These are phyloP conservation scores for Pollenia amentaria DNA, from an alignment of 2,888 invertebrate species.

Conservation along the genomic window DNA sequence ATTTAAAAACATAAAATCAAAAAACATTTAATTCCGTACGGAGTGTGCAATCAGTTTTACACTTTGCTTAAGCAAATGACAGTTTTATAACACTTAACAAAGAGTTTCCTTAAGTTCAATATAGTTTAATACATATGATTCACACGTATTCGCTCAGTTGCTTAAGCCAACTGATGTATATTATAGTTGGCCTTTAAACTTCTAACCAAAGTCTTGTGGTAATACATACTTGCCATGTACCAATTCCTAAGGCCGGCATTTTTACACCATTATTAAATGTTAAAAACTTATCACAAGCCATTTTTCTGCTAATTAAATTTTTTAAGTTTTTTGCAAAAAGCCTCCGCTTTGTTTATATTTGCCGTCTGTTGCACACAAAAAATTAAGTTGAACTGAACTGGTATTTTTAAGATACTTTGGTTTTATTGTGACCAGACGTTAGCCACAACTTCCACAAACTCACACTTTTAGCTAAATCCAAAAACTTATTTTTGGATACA, in stretches of 20 bases:
- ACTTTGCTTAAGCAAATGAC: no score
- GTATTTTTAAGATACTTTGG: conserved; percentile 36
- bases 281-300: conserved; percentile 78
- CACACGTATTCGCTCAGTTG: no score
- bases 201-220: neutral
- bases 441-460: neutral
- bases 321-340: conserved; percentile 14
- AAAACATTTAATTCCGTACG: no score
- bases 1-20: no score
- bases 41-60: no score
- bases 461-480: conserved; percentile 7
- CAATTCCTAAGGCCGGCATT: conserved; percentile 91
- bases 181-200: no score
- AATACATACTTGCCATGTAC: conserved; percentile 91
- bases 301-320: conserved; percentile 30
- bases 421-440: conserved; percentile 38
- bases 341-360: neutral
- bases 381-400: conserved; percentile 39
- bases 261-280: conserved; percentile 86
- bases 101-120: no score
- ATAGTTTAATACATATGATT: no score
- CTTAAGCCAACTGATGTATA: no score
- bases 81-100: no score
- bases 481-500: conserved; percentile 14
- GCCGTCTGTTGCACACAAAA: conserved; percentile 9